These are phyloP conservation scores for Acronicta psi DNA, from an alignment of 2,888 invertebrate species.

Conservation along the genomic window DNA sequence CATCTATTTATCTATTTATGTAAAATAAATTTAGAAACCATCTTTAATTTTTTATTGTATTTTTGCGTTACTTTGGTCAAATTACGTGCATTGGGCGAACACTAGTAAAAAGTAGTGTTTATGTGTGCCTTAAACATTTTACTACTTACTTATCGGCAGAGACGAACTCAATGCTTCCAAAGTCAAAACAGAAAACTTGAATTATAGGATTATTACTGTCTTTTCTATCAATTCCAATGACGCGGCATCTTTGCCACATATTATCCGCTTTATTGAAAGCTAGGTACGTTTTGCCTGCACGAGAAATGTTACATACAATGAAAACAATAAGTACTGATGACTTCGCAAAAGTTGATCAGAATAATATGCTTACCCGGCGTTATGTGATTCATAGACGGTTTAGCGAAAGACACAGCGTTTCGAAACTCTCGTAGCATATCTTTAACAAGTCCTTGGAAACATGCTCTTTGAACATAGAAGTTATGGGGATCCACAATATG, in stretches of 20 bases:
- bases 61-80: no score
- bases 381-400: conserved; percentile 70
- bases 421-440: conserved; percentile 78
- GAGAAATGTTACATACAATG: conserved; percentile 2
- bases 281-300: conserved; percentile 90
- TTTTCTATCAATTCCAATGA: conserved; percentile 75
- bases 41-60: no score
- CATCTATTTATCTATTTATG: no score
- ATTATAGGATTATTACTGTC: conserved; percentile 71
- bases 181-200: conserved; percentile 90
- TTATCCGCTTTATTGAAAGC: conserved; percentile 87
- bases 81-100: no score
- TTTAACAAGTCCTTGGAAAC: conserved; percentile 74
- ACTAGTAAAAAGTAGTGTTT: no score
- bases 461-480: conserved; percentile 89
- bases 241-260: conserved; percentile 91
- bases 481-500: conserved; percentile 90
- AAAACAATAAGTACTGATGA: conserved; percentile 7
- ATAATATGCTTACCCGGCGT: conserved; percentile 68
- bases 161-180: conserved; percentile 88
- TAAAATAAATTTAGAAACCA: no score
- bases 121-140: no score
- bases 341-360: background rate
- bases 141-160: conserved; percentile 84
- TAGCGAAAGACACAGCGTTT: conserved; percentile 72